phyloP scores from a whole-genome alignment of 2,888 invertebrate species.

The Idaea dimidiata region DNA sequence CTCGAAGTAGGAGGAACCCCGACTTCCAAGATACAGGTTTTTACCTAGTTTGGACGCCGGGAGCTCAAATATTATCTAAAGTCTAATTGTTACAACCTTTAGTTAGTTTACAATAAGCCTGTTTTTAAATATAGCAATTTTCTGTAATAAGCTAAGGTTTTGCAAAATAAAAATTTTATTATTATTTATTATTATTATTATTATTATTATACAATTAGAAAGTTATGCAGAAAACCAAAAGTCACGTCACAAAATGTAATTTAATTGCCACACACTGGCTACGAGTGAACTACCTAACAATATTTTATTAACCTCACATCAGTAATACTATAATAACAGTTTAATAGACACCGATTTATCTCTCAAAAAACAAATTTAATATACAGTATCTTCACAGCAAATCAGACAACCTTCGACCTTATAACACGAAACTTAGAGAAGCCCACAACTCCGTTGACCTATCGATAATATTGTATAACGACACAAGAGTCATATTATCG shows the following conservation, averaged over 20 bases:
- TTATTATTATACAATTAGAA: too few relatives aligned
- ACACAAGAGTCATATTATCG: slow-evolving; percentile 73
- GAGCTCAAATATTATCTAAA: too few relatives aligned
- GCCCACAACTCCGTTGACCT: slow-evolving; percentile 2
- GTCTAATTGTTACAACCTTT: too few relatives aligned
- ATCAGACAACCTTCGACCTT: slow-evolving; percentile 15
- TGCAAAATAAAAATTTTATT: too few relatives aligned
- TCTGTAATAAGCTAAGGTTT: too few relatives aligned
- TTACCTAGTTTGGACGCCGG: too few relatives aligned
- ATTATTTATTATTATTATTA: too few relatives aligned
- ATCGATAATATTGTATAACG: slow-evolving; percentile 25
- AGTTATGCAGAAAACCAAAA: slow-evolving; percentile 8
- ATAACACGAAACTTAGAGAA: slow-evolving; percentile 16
- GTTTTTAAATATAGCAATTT: too few relatives aligned
- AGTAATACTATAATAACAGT: slow-evolving; percentile 72
- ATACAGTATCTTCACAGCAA: slow-evolving; percentile 18
- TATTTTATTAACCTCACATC: slow-evolving; percentile 74
- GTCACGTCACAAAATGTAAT: slow-evolving; percentile 31
- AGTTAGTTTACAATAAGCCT: too few relatives aligned
- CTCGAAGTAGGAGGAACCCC: too few relatives aligned
- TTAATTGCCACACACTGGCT: slow-evolving; percentile 53
- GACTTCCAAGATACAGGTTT: too few relatives aligned
- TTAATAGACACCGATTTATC: slow-evolving; percentile 76
- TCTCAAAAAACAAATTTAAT: slow-evolving; percentile 35
- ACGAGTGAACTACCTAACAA: slow-evolving; percentile 51